Evolutionary conservation across 2,797 vertebrate genomes (phyloP).

Genomic region (Triplophysa yarkandensis): DNA sequence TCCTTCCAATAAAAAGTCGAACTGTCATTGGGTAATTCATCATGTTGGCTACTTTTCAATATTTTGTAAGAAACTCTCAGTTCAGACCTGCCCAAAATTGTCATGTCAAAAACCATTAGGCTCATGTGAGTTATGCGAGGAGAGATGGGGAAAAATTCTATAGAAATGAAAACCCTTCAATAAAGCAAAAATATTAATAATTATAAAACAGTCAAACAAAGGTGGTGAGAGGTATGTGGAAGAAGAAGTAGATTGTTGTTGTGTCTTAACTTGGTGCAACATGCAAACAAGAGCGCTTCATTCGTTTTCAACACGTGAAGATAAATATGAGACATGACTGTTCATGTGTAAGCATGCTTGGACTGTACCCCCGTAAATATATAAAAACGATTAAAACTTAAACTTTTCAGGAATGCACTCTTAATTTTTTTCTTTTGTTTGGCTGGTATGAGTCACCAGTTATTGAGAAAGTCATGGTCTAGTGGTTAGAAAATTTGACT

Average conservation of each 20-base stretch:
- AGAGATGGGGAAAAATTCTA: not conserved
- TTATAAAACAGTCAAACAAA: not conserved
- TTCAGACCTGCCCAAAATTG: constrained; percentile 49
- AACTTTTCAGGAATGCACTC: not conserved
- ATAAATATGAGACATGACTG: not conserved
- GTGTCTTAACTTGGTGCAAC: not conserved
- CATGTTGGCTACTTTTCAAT: constrained; percentile 29
- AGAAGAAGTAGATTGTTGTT: not conserved
- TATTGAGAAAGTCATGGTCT: no score
- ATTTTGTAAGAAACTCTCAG: constrained; percentile 38
- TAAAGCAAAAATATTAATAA: constrained; percentile 1
- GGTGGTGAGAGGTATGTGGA: not conserved
- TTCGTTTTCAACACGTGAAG: not conserved
- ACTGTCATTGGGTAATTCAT: constrained; percentile 36
- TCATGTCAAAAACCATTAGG: constrained; percentile 60
- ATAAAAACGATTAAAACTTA: not conserved
- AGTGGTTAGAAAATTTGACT: no score
- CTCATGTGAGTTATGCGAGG: constrained; percentile 20
- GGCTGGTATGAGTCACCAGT: constrained; percentile 4
- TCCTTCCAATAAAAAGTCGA: not conserved
- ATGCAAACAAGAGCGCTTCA: not conserved
- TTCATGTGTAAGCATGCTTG: constrained; percentile 10
- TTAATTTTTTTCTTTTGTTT: not conserved
- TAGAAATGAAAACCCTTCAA: not conserved
- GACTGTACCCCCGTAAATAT: not conserved